Evolutionary conservation across 2,113 vertebrate genomes (phyloP).

Genomic region (Glareola pratincola): DNA sequence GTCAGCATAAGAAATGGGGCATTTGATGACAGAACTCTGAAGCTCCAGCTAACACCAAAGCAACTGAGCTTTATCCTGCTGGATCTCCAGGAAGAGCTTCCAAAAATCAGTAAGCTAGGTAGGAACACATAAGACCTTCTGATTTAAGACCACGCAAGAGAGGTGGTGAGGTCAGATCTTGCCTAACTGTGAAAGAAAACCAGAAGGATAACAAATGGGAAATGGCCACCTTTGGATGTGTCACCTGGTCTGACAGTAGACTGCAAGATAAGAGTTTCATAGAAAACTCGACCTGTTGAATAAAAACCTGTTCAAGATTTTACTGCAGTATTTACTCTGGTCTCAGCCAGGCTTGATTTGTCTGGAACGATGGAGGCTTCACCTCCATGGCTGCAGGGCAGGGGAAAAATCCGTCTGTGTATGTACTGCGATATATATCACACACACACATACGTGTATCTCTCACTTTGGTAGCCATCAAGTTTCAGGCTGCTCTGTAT

Average conservation of each 20-base stretch:
- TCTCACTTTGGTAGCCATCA: neutral
- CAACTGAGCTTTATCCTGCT: neutral
- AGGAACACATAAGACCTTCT: neutral
- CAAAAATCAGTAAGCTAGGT: neutral
- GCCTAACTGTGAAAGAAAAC: slow-evolving; percentile 10
- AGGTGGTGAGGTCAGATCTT: neutral
- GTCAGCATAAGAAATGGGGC: neutral
- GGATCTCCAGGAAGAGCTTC: neutral
- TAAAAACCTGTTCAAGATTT: neutral
- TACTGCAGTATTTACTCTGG: neutral
- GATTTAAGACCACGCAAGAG: neutral
- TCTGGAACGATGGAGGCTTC: neutral
- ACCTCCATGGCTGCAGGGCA: neutral
- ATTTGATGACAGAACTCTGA: neutral
- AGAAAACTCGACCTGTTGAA: neutral
- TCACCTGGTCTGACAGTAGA: neutral
- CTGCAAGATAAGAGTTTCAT: neutral
- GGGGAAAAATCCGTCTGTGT: neutral
- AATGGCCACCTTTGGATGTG: neutral
- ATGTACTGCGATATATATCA: neutral
- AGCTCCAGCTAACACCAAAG: neutral
- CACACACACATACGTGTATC: too few species aligned
- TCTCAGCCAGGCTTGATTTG: neutral
- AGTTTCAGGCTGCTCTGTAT: neutral
- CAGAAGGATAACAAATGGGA: neutral